Percentiles rank a stretch among this genome's conserved stretches.
phyloP scores from a whole-genome alignment of 1,140 invertebrate species.

The Sycobia sp. region DNA sequence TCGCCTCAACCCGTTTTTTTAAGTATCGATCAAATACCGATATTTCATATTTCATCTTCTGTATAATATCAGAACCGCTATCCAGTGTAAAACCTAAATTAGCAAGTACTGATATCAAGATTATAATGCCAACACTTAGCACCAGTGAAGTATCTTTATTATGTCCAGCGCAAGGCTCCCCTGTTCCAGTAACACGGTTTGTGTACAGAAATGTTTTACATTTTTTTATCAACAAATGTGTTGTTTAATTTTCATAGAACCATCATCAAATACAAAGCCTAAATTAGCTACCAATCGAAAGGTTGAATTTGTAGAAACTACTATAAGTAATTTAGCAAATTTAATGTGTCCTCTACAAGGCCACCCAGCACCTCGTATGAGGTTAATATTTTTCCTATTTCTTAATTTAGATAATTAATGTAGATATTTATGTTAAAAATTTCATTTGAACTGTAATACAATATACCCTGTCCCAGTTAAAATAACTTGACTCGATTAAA shows the following conservation, averaged over 20 bases:
- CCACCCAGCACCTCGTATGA: slow-evolving; percentile 65
- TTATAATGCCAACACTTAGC: slow-evolving; percentile 45
- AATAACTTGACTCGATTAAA: no score
- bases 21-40: not conserved
- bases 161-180: slow-evolving; percentile 74
- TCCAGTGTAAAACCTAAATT: slow-evolving; percentile 64
- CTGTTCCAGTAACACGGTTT: slow-evolving; percentile 56
- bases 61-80: slow-evolving; percentile 57
- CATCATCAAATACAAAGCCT: slow-evolving; percentile 62
- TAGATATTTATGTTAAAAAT: not conserved
- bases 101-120: slow-evolving; percentile 57
- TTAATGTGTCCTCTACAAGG: slow-evolving; percentile 68
- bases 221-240: slow-evolving; percentile 14
- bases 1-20: not conserved
- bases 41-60: not conserved
- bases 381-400: slow-evolving; percentile 40
- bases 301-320: slow-evolving; percentile 56
- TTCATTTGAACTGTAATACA: not conserved
- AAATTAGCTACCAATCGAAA: slow-evolving; percentile 62
- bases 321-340: slow-evolving; percentile 37
- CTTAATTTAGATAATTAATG: not conserved
- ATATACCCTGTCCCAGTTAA: slow-evolving; percentile 25
- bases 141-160: slow-evolving; percentile 63
- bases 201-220: slow-evolving; percentile 38
- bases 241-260: slow-evolving; percentile 53